Evolutionary conservation across 2,113 vertebrate genomes (phyloP).

Genomic region (Bujurquina vittata): DNA sequence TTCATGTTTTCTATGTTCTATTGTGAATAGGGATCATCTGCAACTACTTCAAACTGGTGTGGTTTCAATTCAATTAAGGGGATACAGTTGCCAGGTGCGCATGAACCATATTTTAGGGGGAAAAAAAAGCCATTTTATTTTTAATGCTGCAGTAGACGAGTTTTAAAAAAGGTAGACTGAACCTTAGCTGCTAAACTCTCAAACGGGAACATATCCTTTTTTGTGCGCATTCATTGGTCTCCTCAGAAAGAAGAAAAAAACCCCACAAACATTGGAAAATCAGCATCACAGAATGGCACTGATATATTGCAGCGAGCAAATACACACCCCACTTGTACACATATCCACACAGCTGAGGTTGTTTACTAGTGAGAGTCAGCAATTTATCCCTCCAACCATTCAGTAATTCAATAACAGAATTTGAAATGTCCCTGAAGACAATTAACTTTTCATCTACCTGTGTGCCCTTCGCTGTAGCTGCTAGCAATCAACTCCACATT

Average conservation of each 20-base stretch:
- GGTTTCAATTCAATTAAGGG: too few relatives aligned
- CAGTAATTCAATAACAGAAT: conserved; percentile 35
- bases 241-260: rapidly evolving
- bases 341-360: neutral
- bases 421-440: conserved; percentile 35
- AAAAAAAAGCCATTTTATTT: neutral
- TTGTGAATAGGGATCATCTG: neutral
- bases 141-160: neutral
- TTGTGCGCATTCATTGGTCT: neutral
- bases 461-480: neutral
- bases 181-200: neutral
- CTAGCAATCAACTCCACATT: neutral
- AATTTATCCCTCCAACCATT: conserved; percentile 1
- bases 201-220: too few relatives aligned
- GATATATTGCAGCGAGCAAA: neutral
- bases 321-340: neutral
- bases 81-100: too few relatives aligned
- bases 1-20: neutral
- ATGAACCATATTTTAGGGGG: too few relatives aligned
- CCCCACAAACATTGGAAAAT: neutral
- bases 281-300: neutral
- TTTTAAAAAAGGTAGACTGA: neutral
- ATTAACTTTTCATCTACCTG: conserved; percentile 21
- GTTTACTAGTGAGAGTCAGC: conserved; percentile 2
- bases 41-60: too few relatives aligned